Evolutionary conservation across 2,888 invertebrate genomes (phyloP).

Genomic region (Drosophila ustulata): DNA sequence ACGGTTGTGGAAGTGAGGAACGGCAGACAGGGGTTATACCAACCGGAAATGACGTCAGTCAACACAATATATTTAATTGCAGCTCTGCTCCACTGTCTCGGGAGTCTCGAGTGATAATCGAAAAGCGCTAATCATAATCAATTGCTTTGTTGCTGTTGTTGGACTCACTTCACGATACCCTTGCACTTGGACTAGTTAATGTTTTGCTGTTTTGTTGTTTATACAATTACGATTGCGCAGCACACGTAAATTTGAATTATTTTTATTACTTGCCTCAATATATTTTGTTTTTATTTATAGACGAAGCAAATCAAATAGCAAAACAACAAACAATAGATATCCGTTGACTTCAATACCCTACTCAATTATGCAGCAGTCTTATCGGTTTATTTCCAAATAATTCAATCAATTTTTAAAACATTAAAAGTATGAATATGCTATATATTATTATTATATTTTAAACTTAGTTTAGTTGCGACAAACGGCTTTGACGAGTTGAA

Average conservation of each 20-base stretch:
- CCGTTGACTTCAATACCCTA: not conserved
- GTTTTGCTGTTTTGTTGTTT: conserved; percentile 28
- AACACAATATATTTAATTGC: conserved; percentile 19
- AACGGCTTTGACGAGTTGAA: not conserved
- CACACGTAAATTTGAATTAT: conserved; percentile 49
- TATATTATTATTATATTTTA: too few relatives aligned
- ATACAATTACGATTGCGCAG: conserved; percentile 31
- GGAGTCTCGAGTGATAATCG: conserved; percentile 2
- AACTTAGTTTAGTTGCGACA: not conserved
- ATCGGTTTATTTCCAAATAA: not conserved
- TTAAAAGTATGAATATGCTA: too few relatives aligned
- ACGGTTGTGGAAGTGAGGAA: conserved; percentile 4
- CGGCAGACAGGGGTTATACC: not conserved
- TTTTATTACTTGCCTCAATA: conserved; percentile 41
- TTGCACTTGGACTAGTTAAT: conserved; percentile 17
- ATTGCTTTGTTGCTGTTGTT: not conserved
- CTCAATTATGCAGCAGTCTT: not conserved
- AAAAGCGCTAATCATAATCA: conserved; percentile 39
- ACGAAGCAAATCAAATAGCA: conserved; percentile 10
- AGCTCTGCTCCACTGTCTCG: conserved; percentile 8
- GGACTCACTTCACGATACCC: conserved; percentile 17
- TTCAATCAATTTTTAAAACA: not conserved
- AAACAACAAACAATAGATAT: conserved; percentile 16
- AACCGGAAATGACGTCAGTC: conserved; percentile 59
- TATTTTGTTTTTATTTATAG: conserved; percentile 36